phyloP scores from a whole-genome alignment of 2,888 invertebrate species.

The Tortrix viridana region DNA sequence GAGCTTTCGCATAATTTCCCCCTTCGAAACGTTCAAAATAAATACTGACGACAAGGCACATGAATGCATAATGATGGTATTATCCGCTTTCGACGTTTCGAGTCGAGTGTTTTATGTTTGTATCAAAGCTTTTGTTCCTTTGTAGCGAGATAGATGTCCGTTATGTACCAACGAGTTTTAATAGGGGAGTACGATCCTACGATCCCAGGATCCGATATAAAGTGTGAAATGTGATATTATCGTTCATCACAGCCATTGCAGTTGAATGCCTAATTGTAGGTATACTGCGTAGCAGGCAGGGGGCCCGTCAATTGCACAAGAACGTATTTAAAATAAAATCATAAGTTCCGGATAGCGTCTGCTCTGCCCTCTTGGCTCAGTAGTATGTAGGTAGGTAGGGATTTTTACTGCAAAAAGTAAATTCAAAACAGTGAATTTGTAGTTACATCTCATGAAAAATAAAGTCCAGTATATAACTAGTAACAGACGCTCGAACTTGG shows the following conservation, averaged over 20 bases:
- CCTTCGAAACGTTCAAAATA: constrained; percentile 80
- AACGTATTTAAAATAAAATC: neutral
- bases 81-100: constrained; percentile 78
- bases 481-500: too few species aligned
- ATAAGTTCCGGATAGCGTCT: neutral
- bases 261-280: constrained; percentile 56
- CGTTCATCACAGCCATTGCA: constrained; percentile 69
- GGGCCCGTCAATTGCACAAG: constrained; percentile 29
- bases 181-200: constrained; percentile 69
- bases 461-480: too few species aligned
- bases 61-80: constrained; percentile 83
- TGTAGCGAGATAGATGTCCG: constrained; percentile 72
- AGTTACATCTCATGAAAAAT: too few species aligned
- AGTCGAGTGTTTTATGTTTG: constrained; percentile 83
- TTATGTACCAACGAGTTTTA: constrained; percentile 59
- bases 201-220: constrained; percentile 72
- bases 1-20: constrained; percentile 79
- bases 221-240: constrained; percentile 79
- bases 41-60: constrained; percentile 83
- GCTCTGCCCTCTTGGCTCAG: neutral
- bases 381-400: too few species aligned
- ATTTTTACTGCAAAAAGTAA: too few species aligned
- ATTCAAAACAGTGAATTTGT: too few species aligned
- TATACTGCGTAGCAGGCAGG: constrained; percentile 47
- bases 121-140: constrained; percentile 78